Base-by-base conservation (phyloP, 2,888 invertebrate species). In the Amphipoea oculea region DNA sequence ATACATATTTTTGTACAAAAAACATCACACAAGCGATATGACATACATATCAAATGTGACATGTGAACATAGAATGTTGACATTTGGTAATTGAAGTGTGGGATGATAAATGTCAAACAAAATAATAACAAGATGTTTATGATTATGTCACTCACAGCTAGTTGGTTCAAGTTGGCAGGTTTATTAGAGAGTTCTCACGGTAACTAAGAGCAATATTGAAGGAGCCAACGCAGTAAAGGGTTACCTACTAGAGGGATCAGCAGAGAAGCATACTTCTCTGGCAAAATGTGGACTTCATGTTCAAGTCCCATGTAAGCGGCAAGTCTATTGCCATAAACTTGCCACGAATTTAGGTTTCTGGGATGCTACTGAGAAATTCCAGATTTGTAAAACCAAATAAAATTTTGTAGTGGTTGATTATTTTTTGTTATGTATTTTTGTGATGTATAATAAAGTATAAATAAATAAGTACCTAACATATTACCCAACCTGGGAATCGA, bases 21-120 rank as follows among this genome's bases (percentile, higher is more conserved):
- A 40, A 29, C 60, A 62, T 71, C 17, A 23, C 54, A 75, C 48
- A 23, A 70, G n/a, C 51, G 42, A 62, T 12, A 14, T 40, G 73
- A 82, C 76, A 76, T 14, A 82, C 45, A 9, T 36, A 40, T 60
- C 57, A 68, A 29, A 54, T 45, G 4, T 71, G 54, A 71, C 70
- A 42, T 42, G 62, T 60, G 71, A 36, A 77, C 68, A 77, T 36
- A 12, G 40, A 51, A 72, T 82, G 82, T 82, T 82, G 71, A 48
- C 68, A 17, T 72, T 77, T 5, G 42, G n/a, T 84, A 60, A 81
- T 77, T 84, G 73, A 84, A 84, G 85, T 84, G 79, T 45, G 4
- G 14, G 73, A 29, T 78, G 83, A 67, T 63, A 62, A 20, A 42
- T 51, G 63, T n/a, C 57, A 17, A 63, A 68, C 67, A 4, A 51